Percentiles rank a stretch among this genome's conserved stretches.
Evolutionary conservation across 1,140 invertebrate species (phyloP).

Genomic region (Reticulitermes speratus): DNA sequence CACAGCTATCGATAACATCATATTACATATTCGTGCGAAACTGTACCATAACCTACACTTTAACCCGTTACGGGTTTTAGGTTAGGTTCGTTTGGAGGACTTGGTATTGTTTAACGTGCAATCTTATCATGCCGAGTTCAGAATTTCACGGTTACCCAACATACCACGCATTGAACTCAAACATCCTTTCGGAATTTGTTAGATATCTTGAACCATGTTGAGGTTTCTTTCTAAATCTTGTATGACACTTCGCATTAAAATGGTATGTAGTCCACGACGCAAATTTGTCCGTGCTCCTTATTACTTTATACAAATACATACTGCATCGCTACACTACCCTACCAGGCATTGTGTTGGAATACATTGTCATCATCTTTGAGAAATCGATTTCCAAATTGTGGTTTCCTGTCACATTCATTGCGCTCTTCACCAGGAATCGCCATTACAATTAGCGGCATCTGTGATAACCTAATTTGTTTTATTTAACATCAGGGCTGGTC

Average conservation of each 20-base stretch:
- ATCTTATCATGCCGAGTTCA: too few relatives aligned
- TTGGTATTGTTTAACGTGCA: too few relatives aligned
- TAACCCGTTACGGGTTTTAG: too few relatives aligned
- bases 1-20: too few relatives aligned
- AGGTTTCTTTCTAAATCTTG: constrained; percentile 62
- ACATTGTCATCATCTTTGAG: constrained; percentile 77
- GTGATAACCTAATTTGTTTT: too few relatives aligned
- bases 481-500: too few relatives aligned
- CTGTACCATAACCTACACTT: too few relatives aligned
- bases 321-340: constrained; percentile 42
- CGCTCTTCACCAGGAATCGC: neutral
- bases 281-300: neutral
- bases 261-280: neutral
- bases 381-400: constrained; percentile 76
- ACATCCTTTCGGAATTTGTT: constrained; percentile 60
- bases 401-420: constrained; percentile 46
- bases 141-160: constrained; percentile 31
- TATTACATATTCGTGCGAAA: too few relatives aligned
- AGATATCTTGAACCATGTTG: constrained; percentile 59
- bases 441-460: too few relatives aligned
- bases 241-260: constrained; percentile 44
- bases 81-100: too few relatives aligned
- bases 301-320: constrained; percentile 13
- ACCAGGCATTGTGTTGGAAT: constrained; percentile 96
- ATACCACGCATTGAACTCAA: constrained; percentile 81